Base-by-base conservation (phyloP, 2,113 vertebrate genomes). In the Aldabrachelys gigantea region DNA sequence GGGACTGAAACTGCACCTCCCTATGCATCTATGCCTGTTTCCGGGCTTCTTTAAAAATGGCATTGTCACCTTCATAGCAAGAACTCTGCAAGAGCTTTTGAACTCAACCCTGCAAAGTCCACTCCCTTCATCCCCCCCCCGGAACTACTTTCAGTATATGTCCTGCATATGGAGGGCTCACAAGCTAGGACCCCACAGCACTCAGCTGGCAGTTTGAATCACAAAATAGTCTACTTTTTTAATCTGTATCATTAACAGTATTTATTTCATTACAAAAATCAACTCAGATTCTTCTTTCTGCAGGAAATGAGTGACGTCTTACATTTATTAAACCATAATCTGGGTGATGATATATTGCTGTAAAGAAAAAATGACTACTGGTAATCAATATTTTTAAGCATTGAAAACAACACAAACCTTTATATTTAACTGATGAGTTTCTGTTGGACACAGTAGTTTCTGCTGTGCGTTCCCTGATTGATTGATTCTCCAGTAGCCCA, bases 401-500 rank as follows among this genome's bases (percentile, higher is more conserved):
- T 57, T 24, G 31, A 85, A 90, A 13, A 80, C 69, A 17, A 89
- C 24, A 97, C 94, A 89, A 97, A 99, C 99, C 99, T 99, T 99
- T 94, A 99, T 72, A 24, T 98, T 98, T 93, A 99, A 97, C 80
- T 94, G 98, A 89, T 97, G 98, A 5, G 99, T 99, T 98, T 99
- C 98, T 27, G 98, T 98, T 52, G 99, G 99, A 97, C 99, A 99
- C 47, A 99, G 97, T 72, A 99, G 95, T 94, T 99, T 99, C 65
- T 98, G 98, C 29, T 88, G 97, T 95, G 97, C 96, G 89, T 97
- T 98, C 90, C 97, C 98, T 2, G 93, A 92, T 84, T 99, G 98
- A 89, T 98, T 94, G 17, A 98, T 95, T 53, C 98, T 99, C 99
- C 99, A 99, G 96, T 99, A 99, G 57, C 99, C 99, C 16, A 99